Percentiles rank a stretch among this genome's conserved stretches.
phyloP scores from a whole-genome alignment of 2,797 vertebrate species.

The Poeciliopsis paucimaculata region DNA sequence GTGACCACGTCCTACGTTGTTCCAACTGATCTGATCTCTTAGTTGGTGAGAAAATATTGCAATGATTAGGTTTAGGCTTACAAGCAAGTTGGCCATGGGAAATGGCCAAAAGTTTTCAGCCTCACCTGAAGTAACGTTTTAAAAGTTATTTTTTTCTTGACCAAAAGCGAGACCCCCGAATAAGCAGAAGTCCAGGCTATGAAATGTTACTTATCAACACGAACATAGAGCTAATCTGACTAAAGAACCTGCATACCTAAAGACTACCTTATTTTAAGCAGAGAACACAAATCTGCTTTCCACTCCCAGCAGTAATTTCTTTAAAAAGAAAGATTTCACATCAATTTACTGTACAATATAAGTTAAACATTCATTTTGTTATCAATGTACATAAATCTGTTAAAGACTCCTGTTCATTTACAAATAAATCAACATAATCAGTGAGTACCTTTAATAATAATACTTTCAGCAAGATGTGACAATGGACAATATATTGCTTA shows the following conservation, averaged over 20 bases:
- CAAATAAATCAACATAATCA: not conserved
- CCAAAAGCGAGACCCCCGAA: not conserved
- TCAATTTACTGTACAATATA: not conserved
- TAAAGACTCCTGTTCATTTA: not conserved
- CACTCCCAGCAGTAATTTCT: not conserved
- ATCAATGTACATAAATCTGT: not conserved
- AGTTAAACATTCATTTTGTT: not conserved
- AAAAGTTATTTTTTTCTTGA: not conserved
- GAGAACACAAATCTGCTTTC: not conserved
- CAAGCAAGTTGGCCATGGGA: not conserved
- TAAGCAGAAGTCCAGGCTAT: not conserved
- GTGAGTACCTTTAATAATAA: not conserved
- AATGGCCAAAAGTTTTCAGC: not conserved
- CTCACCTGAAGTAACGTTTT: not conserved
- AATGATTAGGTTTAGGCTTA: not conserved
- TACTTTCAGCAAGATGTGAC: not conserved
- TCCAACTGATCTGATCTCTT: not conserved
- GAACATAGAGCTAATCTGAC: not conserved
- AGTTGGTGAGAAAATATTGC: not conserved
- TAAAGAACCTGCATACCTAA: not conserved
- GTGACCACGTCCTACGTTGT: not conserved
- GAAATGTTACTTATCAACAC: not conserved
- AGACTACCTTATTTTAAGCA: not conserved
- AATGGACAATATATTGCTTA: not conserved
- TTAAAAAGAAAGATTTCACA: not conserved